These are phyloP conservation scores for Oreochromis spilurus DNA, from an alignment of 2,113 vertebrate genomes.

Conservation along the genomic window DNA sequence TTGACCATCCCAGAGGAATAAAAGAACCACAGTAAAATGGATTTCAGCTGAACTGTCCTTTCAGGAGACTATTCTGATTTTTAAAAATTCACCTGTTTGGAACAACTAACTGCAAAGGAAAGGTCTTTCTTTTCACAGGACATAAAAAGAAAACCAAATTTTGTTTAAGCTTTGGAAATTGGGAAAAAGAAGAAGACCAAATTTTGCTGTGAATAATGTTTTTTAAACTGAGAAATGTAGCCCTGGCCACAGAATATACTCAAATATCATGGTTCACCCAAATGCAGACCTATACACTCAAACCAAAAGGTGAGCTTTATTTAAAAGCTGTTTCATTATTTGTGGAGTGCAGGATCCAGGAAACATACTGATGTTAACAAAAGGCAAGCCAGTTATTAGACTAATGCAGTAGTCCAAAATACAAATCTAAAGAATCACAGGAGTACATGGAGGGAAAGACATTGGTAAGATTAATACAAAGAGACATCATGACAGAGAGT, in stretches of 20 bases:
- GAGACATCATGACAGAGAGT: accelerated
- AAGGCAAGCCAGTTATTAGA: not conserved
- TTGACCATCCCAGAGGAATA: not conserved
- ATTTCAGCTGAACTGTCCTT: not conserved
- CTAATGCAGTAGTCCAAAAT: not conserved
- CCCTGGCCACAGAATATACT: not conserved
- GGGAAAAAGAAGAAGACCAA: not conserved
- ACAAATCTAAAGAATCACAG: not conserved
- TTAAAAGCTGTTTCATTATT: not conserved
- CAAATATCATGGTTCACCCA: not conserved
- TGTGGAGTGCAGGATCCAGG: not conserved
- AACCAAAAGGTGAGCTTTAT: not conserved
- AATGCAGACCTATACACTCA: not conserved
- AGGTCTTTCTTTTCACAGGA: not conserved
- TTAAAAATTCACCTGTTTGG: not conserved
- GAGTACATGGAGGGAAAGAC: not conserved
- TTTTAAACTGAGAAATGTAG: not conserved
- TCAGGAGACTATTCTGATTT: not conserved
- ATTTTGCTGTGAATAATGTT: not conserved
- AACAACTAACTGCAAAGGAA: not conserved
- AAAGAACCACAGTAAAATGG: not conserved
- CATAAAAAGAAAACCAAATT: not conserved
- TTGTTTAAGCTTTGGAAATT: not conserved
- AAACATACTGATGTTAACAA: not conserved
- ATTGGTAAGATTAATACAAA: not conserved